Evolutionary conservation across 1,140 invertebrate genomes (phyloP), one percentile per base, ranked within the genome.

Genomic region (Berghia stephanieae): DNA sequence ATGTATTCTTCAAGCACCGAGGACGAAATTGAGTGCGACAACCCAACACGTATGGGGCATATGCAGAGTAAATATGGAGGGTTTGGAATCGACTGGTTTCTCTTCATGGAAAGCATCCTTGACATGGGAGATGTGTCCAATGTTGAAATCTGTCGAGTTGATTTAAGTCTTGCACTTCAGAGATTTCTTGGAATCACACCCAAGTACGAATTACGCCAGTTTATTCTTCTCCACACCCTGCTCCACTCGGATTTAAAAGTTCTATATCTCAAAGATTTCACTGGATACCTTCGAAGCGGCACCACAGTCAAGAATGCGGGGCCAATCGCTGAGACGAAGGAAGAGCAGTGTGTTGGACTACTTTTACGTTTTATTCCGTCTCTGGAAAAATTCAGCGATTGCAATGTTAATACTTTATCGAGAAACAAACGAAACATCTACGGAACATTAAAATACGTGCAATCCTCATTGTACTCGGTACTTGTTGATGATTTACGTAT

Each of bases 151-250:
- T 82, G 81, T 34, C 46, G 70, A 36, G 75, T 80, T 0, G 34
- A 70, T 27, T 52, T 82, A 0, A 82, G 74, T 36, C 40, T 71
- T 0, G 76, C 70, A 13, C 73, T 82, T 36, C 78, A 82, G 63
- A 72, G 77, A 13, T 40, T 82, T 18, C 73, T 82, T 21, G 66
- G 77, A 44, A 79, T 78, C 68, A 82, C 81, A 21, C 81, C 81
- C 0, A 75, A 78, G 40, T 31, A 74, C 24, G 27, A 73, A 6
- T 52, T 82, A 3, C 57, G 79, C 68, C 72, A 75, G 74, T 82
- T 80, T 66, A 72, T 78, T 46, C 78, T 82, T 40, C 78, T 82
- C 10, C 78, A 82, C 69, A 82, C 81, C 4, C 74, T 82, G 0
- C 38, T 82, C 16, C 76, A 82, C 68, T 80, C 81, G 5, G 79